Percentiles rank a stretch among this genome's conserved stretches.
phyloP scores from a whole-genome alignment of 2,888 invertebrate species.

The Oxyscelio sp. region DNA sequence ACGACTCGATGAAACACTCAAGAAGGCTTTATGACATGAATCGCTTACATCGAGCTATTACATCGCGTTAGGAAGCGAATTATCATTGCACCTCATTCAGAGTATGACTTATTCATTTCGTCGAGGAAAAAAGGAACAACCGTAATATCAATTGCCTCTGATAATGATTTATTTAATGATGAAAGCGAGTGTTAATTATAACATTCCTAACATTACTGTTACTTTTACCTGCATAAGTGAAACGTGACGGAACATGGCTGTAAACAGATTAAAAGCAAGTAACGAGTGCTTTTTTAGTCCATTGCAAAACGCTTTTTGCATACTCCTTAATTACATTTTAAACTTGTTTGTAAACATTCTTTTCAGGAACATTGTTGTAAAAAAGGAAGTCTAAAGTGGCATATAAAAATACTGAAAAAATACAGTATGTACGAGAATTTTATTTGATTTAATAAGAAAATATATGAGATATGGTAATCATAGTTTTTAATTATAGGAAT shows the following conservation, averaged over 20 bases:
- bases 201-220: slow-evolving; percentile 49
- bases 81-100: slow-evolving; percentile 59
- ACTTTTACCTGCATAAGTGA: slow-evolving; percentile 55
- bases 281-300: slow-evolving; percentile 44
- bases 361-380: no score
- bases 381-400: no score
- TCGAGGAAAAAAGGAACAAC: slow-evolving; percentile 31
- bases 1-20: slow-evolving; percentile 26
- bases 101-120: slow-evolving; percentile 60
- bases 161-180: slow-evolving; percentile 61
- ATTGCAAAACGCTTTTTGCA: slow-evolving; percentile 13
- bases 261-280: slow-evolving; percentile 34
- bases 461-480: no score
- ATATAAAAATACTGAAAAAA: no score
- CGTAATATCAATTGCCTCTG: slow-evolving; percentile 48
- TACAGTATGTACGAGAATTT: no score
- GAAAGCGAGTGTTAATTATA: slow-evolving; percentile 58
- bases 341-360: slow-evolving; percentile 5
- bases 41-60: slow-evolving; percentile 46
- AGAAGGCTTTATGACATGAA: slow-evolving; percentile 22
- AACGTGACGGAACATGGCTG: slow-evolving; percentile 31
- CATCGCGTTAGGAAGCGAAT: slow-evolving; percentile 55
- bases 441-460: no score
- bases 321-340: slow-evolving; percentile 8
- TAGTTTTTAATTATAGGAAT: no score